Evolutionary conservation across 2,797 vertebrate species (phyloP).

Genomic region (Rhinatrema bivittatum): DNA sequence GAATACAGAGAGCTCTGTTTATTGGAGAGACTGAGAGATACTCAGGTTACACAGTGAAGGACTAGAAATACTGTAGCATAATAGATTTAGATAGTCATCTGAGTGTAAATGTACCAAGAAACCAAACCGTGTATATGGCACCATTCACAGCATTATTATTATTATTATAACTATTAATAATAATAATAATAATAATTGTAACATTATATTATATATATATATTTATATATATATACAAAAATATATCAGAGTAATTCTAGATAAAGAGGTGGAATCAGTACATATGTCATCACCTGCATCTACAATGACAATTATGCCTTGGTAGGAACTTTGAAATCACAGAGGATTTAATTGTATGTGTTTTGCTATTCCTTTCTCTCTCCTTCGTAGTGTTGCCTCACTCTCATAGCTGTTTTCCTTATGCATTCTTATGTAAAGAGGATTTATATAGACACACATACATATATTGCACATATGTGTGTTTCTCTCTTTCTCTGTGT

Average conservation of each 20-base stretch:
- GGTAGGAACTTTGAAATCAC: fast-evolving
- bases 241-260: constrained; percentile 82
- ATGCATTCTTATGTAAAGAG: fast-evolving
- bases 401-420: not conserved
- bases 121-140: constrained; percentile 54
- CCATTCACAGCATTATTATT: constrained; percentile 51
- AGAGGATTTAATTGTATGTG: fast-evolving
- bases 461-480: fast-evolving
- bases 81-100: too few relatives aligned
- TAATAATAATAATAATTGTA: constrained; percentile 63
- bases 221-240: constrained; percentile 91
- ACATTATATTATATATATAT: constrained; percentile 55
- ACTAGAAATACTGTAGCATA: too few relatives aligned
- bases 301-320: too few relatives aligned
- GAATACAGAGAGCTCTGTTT: constrained; percentile 20
- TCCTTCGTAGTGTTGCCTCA: too few relatives aligned
- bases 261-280: constrained; percentile 38
- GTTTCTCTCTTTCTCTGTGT: too few relatives aligned
- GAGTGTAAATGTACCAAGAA: constrained; percentile 52
- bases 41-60: too few relatives aligned
- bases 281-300: constrained; percentile 20
- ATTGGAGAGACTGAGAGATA: constrained; percentile 28
- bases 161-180: too few relatives aligned
- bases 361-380: too few relatives aligned
- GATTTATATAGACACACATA: not conserved